Base-by-base conservation (phyloP, 2,888 invertebrate species). In the Plagodis pulveraria region DNA sequence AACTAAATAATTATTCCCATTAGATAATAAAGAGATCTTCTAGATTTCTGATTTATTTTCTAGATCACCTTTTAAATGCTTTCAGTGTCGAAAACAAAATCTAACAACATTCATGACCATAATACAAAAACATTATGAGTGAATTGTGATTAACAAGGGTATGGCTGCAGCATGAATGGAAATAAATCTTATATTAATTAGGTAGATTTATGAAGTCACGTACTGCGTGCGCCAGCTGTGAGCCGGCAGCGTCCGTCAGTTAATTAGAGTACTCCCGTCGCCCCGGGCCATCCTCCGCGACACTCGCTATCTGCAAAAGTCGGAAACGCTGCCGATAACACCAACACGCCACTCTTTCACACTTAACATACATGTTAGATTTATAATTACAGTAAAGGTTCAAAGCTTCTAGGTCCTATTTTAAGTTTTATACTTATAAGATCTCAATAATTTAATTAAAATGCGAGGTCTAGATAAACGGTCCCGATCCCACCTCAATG, bases 191-290 rank as follows among this genome's bases (percentile, higher is more conserved):
- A 8, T 45, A 32, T 38, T 40, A 34, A 9, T 49, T 38, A n/a
- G 12, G 12, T n/a, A 41, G 7, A 0, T 9, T 9, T n/a, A 41
- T 11, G 5, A 12, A 12, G 10, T 9, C 35, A 87, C 90, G 72
- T 89, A 91, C 89, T 85, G 86, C 85, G 87, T 81, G 82, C 78
- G 90, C 90, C 91, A 91, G 91, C 91, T 87, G 87, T 80, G 77
- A 85, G 91, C 90, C 90, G 87, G 91, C 91, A 77, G 78, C 82
- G 90, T 90, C 91, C 82, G 91, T 92, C 91, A 91, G 88, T 92
- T 89, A 89, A 84, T 83, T 83, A 89, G 82, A 83, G 74, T 83
- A 76, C 76, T 86, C 84, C 85, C 83, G 83, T 80, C 78, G 77
- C 77, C 74, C 77, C 83, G 83, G 83, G 87, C 91, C 91, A 92